Conservation (phyloP, 2,888 invertebrate species). For the Yponomeuta malinellus region DNA sequence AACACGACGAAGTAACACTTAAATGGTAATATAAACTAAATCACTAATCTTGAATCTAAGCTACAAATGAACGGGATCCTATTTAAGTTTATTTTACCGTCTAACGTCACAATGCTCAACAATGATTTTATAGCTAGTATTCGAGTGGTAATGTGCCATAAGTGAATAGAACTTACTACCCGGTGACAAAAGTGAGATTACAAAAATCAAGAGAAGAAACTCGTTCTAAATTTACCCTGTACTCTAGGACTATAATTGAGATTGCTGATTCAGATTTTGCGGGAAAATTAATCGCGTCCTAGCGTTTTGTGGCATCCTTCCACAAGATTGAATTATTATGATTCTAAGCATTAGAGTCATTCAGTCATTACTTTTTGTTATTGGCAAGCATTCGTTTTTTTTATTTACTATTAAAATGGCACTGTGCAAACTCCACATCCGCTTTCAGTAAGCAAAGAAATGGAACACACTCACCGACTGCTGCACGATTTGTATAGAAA, state of each 20-base stretch:
- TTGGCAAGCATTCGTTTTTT: constrained; percentile 57
- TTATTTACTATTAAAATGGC: constrained; percentile 32
- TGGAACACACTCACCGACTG: constrained; percentile 21
- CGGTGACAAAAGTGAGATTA: constrained; percentile 64
- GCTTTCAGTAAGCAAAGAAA: constrained; percentile 27
- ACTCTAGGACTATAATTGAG: constrained; percentile 69
- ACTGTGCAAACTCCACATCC: neutral
- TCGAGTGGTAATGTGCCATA: constrained; percentile 60
- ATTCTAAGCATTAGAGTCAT: constrained; percentile 34
- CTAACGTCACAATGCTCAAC: constrained; percentile 65
- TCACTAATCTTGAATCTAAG: constrained; percentile 46
- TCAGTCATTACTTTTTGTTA: constrained; percentile 55
- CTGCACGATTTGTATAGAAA: constrained; percentile 11
- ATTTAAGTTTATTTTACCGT: constrained; percentile 38
- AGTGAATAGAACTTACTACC: constrained; percentile 62
- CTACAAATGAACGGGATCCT: constrained; percentile 51
- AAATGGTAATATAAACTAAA: constrained; percentile 36
- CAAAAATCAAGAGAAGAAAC: constrained; percentile 62
- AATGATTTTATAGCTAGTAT: constrained; percentile 57
- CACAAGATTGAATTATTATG: neutral
- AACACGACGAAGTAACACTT: constrained; percentile 39
- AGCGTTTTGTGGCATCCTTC: neutral
- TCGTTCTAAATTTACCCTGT: constrained; percentile 74
- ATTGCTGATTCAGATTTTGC: constrained; percentile 48
- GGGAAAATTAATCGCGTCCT: constrained; percentile 19